These are phyloP conservation scores for Oreochromis spilurus DNA, from an alignment of 2,113 vertebrate species.

Conservation along the genomic window DNA sequence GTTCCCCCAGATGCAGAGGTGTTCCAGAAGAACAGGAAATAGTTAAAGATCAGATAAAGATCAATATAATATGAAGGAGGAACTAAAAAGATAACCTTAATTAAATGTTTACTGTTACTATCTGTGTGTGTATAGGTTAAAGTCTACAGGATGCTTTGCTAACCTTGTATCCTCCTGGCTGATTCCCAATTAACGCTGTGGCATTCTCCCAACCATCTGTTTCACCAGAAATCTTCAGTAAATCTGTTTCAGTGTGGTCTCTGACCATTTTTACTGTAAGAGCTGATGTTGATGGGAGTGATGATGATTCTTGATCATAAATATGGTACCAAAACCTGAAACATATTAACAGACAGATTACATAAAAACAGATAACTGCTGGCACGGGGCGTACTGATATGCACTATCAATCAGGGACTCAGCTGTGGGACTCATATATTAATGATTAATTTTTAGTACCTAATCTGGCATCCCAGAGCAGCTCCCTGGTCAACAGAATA, in stretches of 20 bases:
- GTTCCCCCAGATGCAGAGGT: neutral
- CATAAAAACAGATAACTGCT: neutral
- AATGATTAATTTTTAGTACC: conserved; percentile 29
- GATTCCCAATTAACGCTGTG: conserved; percentile 63
- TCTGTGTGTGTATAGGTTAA: neutral
- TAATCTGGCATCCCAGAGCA: conserved; percentile 67
- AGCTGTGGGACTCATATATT: neutral
- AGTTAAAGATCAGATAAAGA: neutral
- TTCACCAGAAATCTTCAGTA: conserved; percentile 28
- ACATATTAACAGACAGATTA: neutral
- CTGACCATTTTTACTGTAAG: conserved; percentile 40
- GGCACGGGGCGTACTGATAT: neutral
- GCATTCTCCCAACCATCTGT: conserved; percentile 62
- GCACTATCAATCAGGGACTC: neutral
- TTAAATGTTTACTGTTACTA: neutral
- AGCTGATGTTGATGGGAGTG: rapidly evolving
- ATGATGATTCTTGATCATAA: neutral
- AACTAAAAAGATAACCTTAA: neutral
- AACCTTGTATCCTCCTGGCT: conserved; percentile 66
- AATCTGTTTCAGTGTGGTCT: rapidly evolving
- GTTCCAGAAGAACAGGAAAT: neutral
- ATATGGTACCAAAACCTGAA: conserved; percentile 77
- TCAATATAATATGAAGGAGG: neutral
- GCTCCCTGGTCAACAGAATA: conserved; percentile 16
- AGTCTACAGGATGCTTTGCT: neutral